Evolutionary conservation across 1,140 invertebrate genomes (phyloP).

Genomic region (Berghia stephanieae): DNA sequence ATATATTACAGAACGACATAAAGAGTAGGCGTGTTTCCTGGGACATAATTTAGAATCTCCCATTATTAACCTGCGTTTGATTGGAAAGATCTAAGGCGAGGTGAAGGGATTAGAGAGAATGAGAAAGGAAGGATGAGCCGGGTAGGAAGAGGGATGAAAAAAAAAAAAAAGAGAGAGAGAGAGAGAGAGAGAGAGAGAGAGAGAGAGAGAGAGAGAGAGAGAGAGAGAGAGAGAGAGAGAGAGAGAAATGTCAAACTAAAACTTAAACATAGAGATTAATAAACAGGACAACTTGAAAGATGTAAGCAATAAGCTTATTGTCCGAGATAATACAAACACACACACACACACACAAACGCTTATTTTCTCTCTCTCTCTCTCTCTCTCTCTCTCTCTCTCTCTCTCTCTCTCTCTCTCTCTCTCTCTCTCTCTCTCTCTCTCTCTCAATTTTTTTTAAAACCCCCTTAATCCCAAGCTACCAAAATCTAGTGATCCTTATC

Average conservation of each 20-base stretch:
- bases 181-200: background rate
- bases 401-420: conserved; percentile 11
- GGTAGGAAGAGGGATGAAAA: background rate
- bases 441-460: background rate
- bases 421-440: conserved; percentile 18
- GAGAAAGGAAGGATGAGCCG: conserved; percentile 16
- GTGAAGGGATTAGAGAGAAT: conserved; percentile 7
- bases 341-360: background rate
- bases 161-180: background rate
- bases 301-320: background rate
- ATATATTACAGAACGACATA: background rate
- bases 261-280: background rate
- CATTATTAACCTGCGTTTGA: background rate
- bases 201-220: conserved; percentile 13
- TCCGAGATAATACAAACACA: background rate
- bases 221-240: conserved; percentile 12
- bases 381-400: background rate
- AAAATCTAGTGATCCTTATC: background rate
- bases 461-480: background rate
- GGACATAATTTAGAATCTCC: background rate
- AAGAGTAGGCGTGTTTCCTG: background rate
- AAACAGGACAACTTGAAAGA: background rate
- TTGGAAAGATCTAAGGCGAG: background rate
- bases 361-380: background rate
- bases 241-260: background rate